Evolutionary conservation across 2,113 vertebrate species (phyloP).

Genomic region (Rhineura floridana): DNA sequence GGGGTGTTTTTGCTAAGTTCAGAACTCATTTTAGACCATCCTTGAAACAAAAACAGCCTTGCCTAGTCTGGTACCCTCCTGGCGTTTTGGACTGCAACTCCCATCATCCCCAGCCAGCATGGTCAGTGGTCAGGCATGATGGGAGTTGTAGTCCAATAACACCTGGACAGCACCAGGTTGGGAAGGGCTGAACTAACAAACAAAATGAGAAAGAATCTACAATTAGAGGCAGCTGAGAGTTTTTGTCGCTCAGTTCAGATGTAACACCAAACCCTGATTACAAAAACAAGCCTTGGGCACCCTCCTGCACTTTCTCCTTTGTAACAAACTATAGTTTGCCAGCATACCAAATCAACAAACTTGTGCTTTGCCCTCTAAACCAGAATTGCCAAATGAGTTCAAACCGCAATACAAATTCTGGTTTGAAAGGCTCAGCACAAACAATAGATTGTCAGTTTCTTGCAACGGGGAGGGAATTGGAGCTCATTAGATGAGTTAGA

Average conservation of each 20-base stretch:
- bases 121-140: no score
- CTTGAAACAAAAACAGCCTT: background rate
- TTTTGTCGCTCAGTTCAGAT: background rate
- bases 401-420: background rate
- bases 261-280: background rate
- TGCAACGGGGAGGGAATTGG: background rate
- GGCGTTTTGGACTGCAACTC: no score
- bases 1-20: background rate
- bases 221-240: background rate
- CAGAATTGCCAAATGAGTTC: background rate
- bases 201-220: conserved; percentile 45
- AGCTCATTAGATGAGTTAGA: background rate
- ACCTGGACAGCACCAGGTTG: no score
- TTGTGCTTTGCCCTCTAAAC: background rate
- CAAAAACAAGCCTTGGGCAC: background rate
- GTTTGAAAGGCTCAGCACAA: background rate
- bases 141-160: no score
- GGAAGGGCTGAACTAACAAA: background rate
- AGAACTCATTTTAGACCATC: conserved; percentile 33
- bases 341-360: background rate
- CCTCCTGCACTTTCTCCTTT: background rate
- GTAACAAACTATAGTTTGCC: background rate
- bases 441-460: no score
- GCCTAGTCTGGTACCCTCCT: no score
- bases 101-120: background rate